phyloP scores from a whole-genome alignment of 2,888 invertebrate genomes.

The Apamea sordens region DNA sequence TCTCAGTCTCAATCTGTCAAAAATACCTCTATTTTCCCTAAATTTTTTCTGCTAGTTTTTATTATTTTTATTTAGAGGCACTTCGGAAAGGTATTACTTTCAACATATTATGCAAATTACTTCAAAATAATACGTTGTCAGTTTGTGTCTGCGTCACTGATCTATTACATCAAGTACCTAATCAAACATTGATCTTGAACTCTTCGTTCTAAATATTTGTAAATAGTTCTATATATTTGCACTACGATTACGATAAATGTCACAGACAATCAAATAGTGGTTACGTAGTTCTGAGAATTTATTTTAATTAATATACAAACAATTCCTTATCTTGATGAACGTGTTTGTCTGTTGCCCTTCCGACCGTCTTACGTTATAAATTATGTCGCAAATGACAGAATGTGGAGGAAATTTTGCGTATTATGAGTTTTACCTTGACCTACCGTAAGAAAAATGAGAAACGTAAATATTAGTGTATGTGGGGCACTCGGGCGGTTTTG shows the following conservation, averaged over 20 bases:
- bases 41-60: too few species aligned
- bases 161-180: constrained; percentile 26
- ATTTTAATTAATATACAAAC: constrained; percentile 19
- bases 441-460: constrained; percentile 3
- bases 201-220: constrained; percentile 24
- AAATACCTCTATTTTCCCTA: too few species aligned
- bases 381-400: neutral
- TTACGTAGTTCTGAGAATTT: neutral
- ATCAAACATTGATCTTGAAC: constrained; percentile 46
- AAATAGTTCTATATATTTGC: too few species aligned
- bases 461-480: neutral
- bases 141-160: neutral
- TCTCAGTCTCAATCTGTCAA: too few species aligned
- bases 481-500: neutral
- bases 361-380: neutral
- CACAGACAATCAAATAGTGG: neutral
- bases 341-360: neutral
- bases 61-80: neutral
- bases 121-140: neutral
- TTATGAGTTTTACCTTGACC: constrained; percentile 16
- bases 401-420: neutral
- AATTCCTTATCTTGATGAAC: constrained; percentile 39
- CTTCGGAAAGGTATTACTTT: neutral
- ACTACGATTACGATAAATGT: constrained; percentile 11
- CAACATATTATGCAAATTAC: too few species aligned